Base-by-base conservation (phyloP, 2,113 vertebrate species). In the Progne subis region DNA sequence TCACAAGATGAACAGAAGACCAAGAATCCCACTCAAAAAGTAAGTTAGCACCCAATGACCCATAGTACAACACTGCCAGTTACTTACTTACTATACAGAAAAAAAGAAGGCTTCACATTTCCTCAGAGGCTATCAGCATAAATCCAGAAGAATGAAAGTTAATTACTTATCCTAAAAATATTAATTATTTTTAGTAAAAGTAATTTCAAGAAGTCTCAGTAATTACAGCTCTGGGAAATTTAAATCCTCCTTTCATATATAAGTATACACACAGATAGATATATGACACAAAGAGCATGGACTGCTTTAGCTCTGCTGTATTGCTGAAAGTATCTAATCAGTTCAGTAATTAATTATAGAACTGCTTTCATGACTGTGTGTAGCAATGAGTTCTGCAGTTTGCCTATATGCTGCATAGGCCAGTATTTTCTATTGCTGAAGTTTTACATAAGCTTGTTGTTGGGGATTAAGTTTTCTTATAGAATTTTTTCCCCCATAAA, bases 121-220 rank as follows among this genome's bases (percentile, higher is more conserved):
- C 86, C 86, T 87, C 53, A 72, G 74, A 93, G 93, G 28, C 46
- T 29, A 57, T 39, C 46, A 79, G 23, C n/a, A 56, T 64, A 81
- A 91, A 65, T 57, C n/a, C 65, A 79, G 57, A 91, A 69, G 86
- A 94, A 85, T 57, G 14, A 74, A 68, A 25, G 74, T 94, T 95
- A 96, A 94, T 96, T 95, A 95, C n/a, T 63, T 46, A 76, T 34
- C n/a, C 49, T 46, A 53, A 86, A 89, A 87, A 69, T 39, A 53
- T 82, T 92, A 91, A 94, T 95, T 91, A 89, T 82, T 87, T 94
- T 91, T 60, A 84, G 78, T 19, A 65, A 67, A 92, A 89, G 57
- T 87, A 94, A 96, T 95, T 86, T 57, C 28, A 55, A 49, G 34
- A 82, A 85, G 41, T 39, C 25, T 89, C 28, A n/a, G 32, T 55